A percentile compares a stretch with the other conserved stretches of the same genome.
phyloP scores from a whole-genome alignment of 2,113 vertebrate genomes.

The Peromyscus polionotus region DNA sequence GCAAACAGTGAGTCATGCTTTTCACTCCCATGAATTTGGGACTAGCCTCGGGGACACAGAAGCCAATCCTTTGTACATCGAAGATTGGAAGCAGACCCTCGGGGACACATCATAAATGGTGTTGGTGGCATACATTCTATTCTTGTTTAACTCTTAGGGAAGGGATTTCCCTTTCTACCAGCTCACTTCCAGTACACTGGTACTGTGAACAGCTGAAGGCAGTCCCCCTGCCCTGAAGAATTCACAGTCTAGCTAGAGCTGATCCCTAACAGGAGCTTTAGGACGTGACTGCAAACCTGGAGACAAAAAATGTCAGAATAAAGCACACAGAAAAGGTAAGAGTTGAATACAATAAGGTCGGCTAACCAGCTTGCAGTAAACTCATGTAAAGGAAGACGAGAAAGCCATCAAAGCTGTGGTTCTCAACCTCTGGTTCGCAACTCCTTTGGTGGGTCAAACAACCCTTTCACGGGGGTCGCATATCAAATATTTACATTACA shows the following conservation, averaged over 20 bases:
- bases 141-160: slow-evolving; percentile 9
- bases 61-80: background rate
- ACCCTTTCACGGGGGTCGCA: background rate
- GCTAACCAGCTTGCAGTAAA: background rate
- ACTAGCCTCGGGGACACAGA: slow-evolving; percentile 23
- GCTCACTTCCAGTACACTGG: background rate
- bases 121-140: background rate
- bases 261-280: background rate
- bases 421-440: background rate
- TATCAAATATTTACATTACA: background rate
- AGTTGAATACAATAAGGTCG: background rate
- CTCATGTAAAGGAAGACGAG: background rate
- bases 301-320: slow-evolving; percentile 38
- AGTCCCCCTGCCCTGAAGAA: background rate
- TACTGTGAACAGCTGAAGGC: background rate
- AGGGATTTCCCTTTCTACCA: slow-evolving; percentile 17
- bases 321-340: slow-evolving; percentile 13
- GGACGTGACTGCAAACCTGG: background rate
- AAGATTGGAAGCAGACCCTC: background rate
- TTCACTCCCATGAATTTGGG: background rate
- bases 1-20: background rate
- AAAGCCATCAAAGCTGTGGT: slow-evolving; percentile 18
- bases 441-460: background rate
- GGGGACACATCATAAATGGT: background rate
- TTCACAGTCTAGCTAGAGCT: background rate